Base-by-base conservation (phyloP, 2,113 vertebrate species). In the Larimichthys crocea region DNA sequence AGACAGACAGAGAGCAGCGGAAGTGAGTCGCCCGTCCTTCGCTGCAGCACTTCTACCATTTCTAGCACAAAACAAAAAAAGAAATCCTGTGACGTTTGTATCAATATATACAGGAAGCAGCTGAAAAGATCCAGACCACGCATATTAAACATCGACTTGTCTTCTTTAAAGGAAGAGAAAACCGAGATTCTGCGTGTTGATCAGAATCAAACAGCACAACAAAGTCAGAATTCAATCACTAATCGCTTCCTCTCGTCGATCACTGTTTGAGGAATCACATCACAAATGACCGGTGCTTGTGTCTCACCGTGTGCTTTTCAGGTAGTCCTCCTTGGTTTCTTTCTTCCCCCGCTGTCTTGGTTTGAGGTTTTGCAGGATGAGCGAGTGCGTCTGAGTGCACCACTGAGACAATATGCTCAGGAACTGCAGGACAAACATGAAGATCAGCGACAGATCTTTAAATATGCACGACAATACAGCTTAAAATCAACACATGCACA, bases 301-400 rank as follows among this genome's bases (percentile, higher is more conserved):
- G 26, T 50, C 95, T 96, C 90, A 99, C 98, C 98, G 96, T 76
- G 98, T 99, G 95, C 97, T 99, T 94, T 97, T 98, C 67, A 98
- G 96, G 80, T 99, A 99, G n/a, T 99, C 98, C 77, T 99, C 98
- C 93, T 99, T 99, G 92, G 95, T 97, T 83, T 99, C 98, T 86
- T 99, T 99, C 95, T 99, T 99, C 24, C 98, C 97, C 42, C 98
- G 92, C 93, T 98, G 98, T 61, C 98, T 95, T 0, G 98, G 98
- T 92, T 99, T 99, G 77, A 99, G 96, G 93, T 99, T 99, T 91
- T 99, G 98, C 70, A 99, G 96, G 31, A 98, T 99, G 90, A 99
- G 97, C 0, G 98, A 99, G 86, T 99, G 98, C 1, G 98, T 99
- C 94, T 99, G 98, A 17, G 97, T 99, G 94, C 98, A 99, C 98